phyloP scores from a whole-genome alignment of 2,888 invertebrate species.

The Eurytoma californica region DNA sequence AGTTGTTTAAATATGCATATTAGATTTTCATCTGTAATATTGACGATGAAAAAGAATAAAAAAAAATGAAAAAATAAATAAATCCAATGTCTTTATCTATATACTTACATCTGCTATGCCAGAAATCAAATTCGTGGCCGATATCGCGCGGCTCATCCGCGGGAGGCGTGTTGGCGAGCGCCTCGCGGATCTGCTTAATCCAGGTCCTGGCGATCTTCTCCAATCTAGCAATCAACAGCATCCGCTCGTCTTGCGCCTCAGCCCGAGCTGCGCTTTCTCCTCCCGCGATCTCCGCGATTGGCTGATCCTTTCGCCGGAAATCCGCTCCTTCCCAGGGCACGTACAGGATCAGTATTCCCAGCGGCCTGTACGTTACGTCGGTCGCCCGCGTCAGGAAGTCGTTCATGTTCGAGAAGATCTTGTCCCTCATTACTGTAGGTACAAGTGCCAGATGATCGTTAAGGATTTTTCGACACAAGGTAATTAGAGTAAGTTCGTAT shows the following conservation, averaged over 20 bases:
- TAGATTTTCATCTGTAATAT: constrained; percentile 69
- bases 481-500: no score
- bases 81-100: background rate
- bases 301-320: constrained; percentile 3
- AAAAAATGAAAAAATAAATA: background rate
- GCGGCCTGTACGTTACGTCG: constrained; percentile 77
- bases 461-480: background rate
- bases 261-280: background rate
- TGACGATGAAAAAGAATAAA: background rate
- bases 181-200: constrained; percentile 77
- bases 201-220: constrained; percentile 73
- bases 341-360: constrained; percentile 77
- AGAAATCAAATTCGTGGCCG: constrained; percentile 72
- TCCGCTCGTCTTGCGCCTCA: constrained; percentile 42
- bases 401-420: constrained; percentile 76
- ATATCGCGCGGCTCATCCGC: constrained; percentile 62
- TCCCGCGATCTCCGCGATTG: constrained; percentile 33
- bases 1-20: constrained; percentile 69
- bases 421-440: constrained; percentile 69
- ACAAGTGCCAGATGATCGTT: background rate
- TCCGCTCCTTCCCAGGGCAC: constrained; percentile 75
- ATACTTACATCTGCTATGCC: constrained; percentile 73
- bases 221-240: constrained; percentile 62
- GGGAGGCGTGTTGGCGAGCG: constrained; percentile 67
- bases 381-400: constrained; percentile 76